Base-by-base conservation (phyloP, 2,113 vertebrate genomes). In the Rhynchopsitta pachyrhyncha region DNA sequence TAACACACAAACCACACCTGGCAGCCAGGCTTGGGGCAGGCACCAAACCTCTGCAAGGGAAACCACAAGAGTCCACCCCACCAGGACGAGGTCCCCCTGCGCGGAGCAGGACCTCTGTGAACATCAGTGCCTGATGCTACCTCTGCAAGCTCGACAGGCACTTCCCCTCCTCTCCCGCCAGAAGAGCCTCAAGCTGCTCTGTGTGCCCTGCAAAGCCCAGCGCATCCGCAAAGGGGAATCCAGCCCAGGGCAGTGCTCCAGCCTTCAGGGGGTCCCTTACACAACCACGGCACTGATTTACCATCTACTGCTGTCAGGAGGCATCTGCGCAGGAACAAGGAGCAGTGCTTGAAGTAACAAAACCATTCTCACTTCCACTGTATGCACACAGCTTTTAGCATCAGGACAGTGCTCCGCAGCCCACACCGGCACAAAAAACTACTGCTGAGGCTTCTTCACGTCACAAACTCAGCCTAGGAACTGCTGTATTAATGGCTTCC, bases 11-110 rank as follows among this genome's bases (percentile, higher is more conserved):
- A 47, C 29, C 41, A 49, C 64, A 44, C 60, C 67, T 57, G 19
- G 13, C 24, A 74, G 73, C 10, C 71, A 68, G 62, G 52, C n/a
- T 29, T 18, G 17, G 42, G 23, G 15, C 27, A 70, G 55, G 39
- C 64, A 90, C 57, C 50, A 66, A 80, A 64, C 31, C 82, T 50
- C 53, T 13, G 17, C 78, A 37, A 37, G 37, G 41, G 18, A 73
- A 76, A 41, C 59, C 39, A 49, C 2, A 3, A 66, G 28, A 83
- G 83, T 28, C n/a, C 29, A 50, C 46, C 50, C 41, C n/a, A 62
- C n/a, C 17, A 9, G 22, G 49, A 28, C 0, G 3, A 37, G 22
- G 27, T 11, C 10, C 41, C 46, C 17, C 19, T 4, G 1, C 1
- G 10, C 41, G n/a, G 64, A 93, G 76, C 39, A 57, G 53, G 28